phyloP scores from a whole-genome alignment of 2,113 vertebrate genomes.

The Heloderma charlesbogerti region DNA sequence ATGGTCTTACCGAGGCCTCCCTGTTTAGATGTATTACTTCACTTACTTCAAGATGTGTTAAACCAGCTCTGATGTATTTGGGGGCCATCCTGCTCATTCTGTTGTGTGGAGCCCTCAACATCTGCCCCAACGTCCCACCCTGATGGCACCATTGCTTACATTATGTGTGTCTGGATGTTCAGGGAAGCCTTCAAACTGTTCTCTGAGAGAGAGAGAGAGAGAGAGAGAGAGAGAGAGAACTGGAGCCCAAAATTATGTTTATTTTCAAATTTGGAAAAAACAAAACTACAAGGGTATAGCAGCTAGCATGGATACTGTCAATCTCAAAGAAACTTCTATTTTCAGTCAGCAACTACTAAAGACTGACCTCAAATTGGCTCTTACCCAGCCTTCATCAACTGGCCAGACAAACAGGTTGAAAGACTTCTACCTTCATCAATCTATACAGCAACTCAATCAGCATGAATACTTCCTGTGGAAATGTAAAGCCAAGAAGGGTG shows the following conservation, averaged over 20 bases:
- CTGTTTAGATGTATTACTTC: neutral
- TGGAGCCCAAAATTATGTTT: too few species aligned
- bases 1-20: neutral
- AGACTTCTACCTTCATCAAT: neutral
- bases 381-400: neutral
- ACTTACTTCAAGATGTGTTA: neutral
- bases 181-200: neutral
- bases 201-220: neutral
- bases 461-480: neutral
- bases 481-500: too few species aligned
- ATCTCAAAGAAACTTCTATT: neutral
- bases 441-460: neutral
- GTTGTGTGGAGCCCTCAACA: neutral
- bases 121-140: neutral
- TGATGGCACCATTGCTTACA: too few species aligned
- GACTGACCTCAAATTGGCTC: neutral
- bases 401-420: neutral
- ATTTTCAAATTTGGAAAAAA: neutral
- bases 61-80: neutral
- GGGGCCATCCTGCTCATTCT: neutral
- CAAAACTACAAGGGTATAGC: neutral
- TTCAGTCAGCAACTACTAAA: neutral
- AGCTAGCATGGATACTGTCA: neutral
- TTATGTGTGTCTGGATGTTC: neutral
- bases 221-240: neutral